Evolutionary conservation across 2,113 vertebrate species (phyloP).

Genomic region (Sporophila hypoxantha): DNA sequence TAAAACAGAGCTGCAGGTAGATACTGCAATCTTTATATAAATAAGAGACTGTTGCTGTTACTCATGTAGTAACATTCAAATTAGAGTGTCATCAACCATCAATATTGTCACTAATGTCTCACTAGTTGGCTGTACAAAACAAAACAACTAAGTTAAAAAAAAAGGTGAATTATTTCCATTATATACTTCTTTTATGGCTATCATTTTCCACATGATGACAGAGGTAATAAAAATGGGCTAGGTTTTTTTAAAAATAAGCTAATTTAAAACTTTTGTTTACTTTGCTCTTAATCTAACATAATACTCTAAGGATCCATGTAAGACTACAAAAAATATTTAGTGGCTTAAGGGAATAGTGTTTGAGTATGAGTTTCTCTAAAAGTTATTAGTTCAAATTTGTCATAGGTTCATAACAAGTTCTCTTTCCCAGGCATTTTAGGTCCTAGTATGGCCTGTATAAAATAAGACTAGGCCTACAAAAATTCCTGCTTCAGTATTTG

Average conservation of each 20-base stretch:
- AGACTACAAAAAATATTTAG: background rate
- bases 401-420: background rate
- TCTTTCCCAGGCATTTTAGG: background rate
- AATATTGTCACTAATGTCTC: background rate
- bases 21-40: background rate
- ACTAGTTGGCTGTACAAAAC: background rate
- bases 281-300: conserved; percentile 5
- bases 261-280: background rate
- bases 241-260: background rate
- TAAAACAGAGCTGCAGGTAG: background rate
- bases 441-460: background rate
- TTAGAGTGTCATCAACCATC: background rate
- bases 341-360: background rate
- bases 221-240: background rate
- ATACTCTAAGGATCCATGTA: background rate
- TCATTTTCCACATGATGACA: background rate
- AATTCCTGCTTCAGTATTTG: background rate
- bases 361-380: background rate
- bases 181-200: background rate
- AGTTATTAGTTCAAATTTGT: background rate
- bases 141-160: background rate
- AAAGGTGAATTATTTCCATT: background rate
- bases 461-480: background rate
- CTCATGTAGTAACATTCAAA: background rate
- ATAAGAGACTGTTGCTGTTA: background rate